These are phyloP conservation scores for Ennomos erosarius DNA, from an alignment of 2,888 invertebrate species.

Conservation along the genomic window DNA sequence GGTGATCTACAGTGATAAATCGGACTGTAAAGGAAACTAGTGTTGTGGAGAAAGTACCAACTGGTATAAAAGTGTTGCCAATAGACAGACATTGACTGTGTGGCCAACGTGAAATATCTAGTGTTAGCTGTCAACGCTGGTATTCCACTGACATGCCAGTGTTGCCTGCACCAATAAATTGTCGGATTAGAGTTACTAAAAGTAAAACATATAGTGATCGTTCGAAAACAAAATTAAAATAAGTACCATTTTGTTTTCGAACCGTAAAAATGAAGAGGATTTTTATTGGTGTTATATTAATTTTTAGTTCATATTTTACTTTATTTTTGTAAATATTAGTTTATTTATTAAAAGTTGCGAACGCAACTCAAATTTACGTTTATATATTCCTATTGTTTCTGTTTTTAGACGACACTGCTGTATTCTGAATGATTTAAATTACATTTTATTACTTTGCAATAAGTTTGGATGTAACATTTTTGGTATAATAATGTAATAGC, in stretches of 20 bases:
- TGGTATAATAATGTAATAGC: too few relatives aligned
- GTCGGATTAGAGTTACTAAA: conserved; percentile 24
- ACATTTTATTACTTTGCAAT: background rate
- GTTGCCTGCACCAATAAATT: conserved; percentile 21
- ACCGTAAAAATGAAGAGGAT: conserved; percentile 22
- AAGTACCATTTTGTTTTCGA: conserved; percentile 4
- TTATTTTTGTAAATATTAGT: conserved; percentile 43
- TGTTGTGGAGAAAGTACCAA: too few relatives aligned
- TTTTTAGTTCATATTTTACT: conserved; percentile 38
- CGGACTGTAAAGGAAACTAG: too few relatives aligned
- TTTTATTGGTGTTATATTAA: conserved; percentile 37
- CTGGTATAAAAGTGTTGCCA: conserved; percentile 11
- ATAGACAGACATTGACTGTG: conserved; percentile 24
- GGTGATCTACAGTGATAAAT: too few relatives aligned
- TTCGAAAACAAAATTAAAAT: conserved; percentile 25
- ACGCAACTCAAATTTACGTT: conserved; percentile 29
- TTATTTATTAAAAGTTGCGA: conserved; percentile 40
- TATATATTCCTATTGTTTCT: conserved; percentile 1
- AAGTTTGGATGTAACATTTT: too few relatives aligned
- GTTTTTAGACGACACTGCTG: background rate
- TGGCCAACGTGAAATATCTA: conserved; percentile 15
- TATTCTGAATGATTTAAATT: too few relatives aligned
- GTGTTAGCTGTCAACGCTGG: background rate
- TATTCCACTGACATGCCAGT: conserved; percentile 8
- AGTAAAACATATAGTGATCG: conserved; percentile 14